Evolutionary conservation across 2,113 vertebrate species (phyloP).

Genomic region (Neodon shergylaensis): DNA sequence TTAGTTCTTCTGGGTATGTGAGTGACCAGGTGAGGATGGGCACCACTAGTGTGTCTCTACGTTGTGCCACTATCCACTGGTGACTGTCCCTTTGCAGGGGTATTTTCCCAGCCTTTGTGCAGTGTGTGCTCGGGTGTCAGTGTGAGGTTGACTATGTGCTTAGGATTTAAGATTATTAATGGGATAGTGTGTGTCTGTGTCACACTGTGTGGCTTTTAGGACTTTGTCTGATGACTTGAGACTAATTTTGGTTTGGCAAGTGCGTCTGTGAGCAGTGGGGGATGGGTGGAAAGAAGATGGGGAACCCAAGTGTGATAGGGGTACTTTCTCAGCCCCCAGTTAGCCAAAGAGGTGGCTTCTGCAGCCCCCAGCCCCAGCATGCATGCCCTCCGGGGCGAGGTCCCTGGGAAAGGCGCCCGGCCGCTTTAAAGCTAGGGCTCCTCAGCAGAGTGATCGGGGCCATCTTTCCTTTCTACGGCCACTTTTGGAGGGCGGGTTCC

Average conservation of each 20-base stretch:
- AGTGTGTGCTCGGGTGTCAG: background rate
- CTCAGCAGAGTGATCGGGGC: conserved; percentile 40
- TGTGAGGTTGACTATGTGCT: background rate
- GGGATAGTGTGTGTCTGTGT: background rate
- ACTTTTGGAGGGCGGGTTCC: conserved; percentile 60
- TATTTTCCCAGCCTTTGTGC: background rate
- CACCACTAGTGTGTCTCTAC: background rate
- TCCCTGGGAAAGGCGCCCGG: conserved; percentile 23
- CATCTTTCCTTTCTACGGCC: conserved; percentile 65
- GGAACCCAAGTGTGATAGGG: background rate
- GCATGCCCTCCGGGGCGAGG: background rate
- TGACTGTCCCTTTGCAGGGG: background rate
- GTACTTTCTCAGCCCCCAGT: background rate
- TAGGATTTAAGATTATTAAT: background rate
- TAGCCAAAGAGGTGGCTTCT: conserved; percentile 58
- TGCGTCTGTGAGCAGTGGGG: background rate
- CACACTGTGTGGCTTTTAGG: background rate
- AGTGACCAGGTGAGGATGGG: background rate
- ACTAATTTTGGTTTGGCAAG: background rate
- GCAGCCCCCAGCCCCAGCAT: background rate
- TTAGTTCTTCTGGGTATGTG: background rate
- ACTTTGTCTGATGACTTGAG: background rate
- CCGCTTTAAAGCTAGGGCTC: conserved; percentile 56
- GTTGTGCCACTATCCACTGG: background rate
- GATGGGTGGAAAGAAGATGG: background rate